Evolutionary conservation across 2,113 vertebrate species (phyloP), one percentile per base, ranked within the genome.

Genomic region (Phainopepla nitens): DNA sequence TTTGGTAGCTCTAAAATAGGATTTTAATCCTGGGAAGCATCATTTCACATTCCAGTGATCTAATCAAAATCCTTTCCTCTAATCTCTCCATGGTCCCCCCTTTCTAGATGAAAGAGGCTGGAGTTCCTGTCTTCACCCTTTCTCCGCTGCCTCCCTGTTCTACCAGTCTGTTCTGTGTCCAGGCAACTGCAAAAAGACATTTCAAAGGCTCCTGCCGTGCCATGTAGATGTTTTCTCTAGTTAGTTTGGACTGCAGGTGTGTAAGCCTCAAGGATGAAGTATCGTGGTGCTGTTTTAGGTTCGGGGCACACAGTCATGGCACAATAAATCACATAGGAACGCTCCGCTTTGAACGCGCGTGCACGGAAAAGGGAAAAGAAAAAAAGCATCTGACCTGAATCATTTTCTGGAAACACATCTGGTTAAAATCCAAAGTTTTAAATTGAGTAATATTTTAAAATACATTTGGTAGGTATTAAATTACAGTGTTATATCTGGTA

Each of bases 361-460:
- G 31, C 82, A 83, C 87, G 42, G 51, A 80, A 65, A 64, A 65
- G 66, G 78, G 82, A 47, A 93, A 89, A 95, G 76, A 93, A 94
- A 97, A 97, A 97, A 97, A 96, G 96, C 98, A 96, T 96, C 97
- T 97, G 97, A 98, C 97, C 97, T 96, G 95, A 97, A 97, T 97
- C 97, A 94, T 94, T 94, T 94, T 91, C 93, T 96, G 93, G 94
- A 97, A 97, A 72, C 95, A 98, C 98, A 98, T 98, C 98, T 98
- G 98, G 97, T 98, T 97, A 95, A 97, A 98, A 98, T 98, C 98
- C 97, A 96, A 91, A 95, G 93, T 96, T 98, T 97, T 94, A 95
- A 97, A 97, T 96, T 95, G 79, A 77, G 97, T 89, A 96, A 95
- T 98, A 97, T 97, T 98, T 98, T 96, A 97, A 98, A 95, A 98